Evolutionary conservation across 2,797 vertebrate genomes (phyloP).

Genomic region (Brachymystax lenok): DNA sequence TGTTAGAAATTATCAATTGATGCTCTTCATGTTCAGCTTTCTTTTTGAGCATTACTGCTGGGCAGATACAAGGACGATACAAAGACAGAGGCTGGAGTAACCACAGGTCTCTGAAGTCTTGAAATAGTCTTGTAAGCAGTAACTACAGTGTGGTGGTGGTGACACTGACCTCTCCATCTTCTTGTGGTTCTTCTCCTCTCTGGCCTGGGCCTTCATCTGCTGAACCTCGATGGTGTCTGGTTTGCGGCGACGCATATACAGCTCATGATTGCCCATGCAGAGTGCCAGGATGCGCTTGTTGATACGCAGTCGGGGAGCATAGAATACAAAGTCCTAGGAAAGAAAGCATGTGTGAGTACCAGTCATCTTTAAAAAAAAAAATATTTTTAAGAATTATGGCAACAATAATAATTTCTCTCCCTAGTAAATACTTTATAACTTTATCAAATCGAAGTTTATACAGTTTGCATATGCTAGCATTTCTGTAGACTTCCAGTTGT

Average conservation of each 20-base stretch:
- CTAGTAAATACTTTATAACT: background rate
- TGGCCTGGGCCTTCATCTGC: conserved; percentile 97
- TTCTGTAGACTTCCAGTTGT: no score
- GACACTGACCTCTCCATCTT: conserved; percentile 90
- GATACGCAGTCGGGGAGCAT: conserved; percentile 93
- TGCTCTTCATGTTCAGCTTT: background rate
- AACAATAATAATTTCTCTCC: background rate
- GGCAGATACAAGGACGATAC: background rate
- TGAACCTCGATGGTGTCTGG: conserved; percentile 97
- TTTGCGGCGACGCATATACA: conserved; percentile 96
- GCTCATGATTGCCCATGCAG: conserved; percentile 97
- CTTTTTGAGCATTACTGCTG: background rate
- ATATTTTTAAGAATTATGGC: background rate
- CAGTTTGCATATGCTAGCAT: no score
- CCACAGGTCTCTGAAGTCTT: background rate
- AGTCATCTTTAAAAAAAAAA: background rate
- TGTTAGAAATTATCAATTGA: background rate
- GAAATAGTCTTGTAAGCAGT: background rate
- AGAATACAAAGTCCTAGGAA: conserved; percentile 93
- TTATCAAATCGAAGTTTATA: no score
- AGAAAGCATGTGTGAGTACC: conserved; percentile 1
- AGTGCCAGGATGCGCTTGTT: conserved; percentile 95
- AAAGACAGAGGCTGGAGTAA: background rate
- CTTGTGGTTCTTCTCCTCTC: conserved; percentile 96
- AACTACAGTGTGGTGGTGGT: background rate